Evolutionary conservation across 1,140 invertebrate genomes (phyloP), one percentile per base, ranked within the genome.

Genomic region (Goniozus legneri): DNA sequence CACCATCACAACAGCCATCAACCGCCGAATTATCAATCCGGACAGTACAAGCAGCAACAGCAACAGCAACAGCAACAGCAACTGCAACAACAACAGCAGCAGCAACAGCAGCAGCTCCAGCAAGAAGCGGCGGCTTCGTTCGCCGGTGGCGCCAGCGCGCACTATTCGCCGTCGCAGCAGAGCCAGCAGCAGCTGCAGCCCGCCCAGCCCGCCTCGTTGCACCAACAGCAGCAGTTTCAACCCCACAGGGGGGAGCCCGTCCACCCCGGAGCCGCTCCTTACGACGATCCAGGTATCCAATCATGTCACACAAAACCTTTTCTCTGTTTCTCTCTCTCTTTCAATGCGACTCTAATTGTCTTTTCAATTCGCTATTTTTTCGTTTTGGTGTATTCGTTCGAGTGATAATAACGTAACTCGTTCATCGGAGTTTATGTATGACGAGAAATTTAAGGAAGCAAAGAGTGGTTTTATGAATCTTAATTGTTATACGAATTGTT

Each of bases 181-280:
- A 60, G 67, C 42, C 64, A 64, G 44, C 47, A 67, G 50, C 68
- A 69, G 53, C 50, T 65, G 52, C 69, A 71, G 32, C 54, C 55
- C 19, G 52, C 55, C 30, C 66, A 68, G 32, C 67, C 62, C 52
- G 55, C 67, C 47, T 38, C 24, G 24, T 27, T 57, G 52, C 65
- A 67, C 39, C 67, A 67, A 44, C 65, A 68, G 50, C 62, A 60
- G 8, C 64, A 67, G 24, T 56, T 61, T 43, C 66, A 69, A 36
- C 64, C 61, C 37, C 44, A 48, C n/a, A 54, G 49, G 46, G 57
- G 56, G 39, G 65, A 69, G 54, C 43, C 34, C 38, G 45, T 55
- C 13, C 46, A 52, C 36, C 56, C 61, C 21, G 57, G 53, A 42
- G 7, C n/a, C 30, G 53, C 27, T 39, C 36, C 56, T 58, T 66